A percentile compares a stretch with the other conserved stretches of the same genome.
Conservation (phyloP, 2,888 invertebrate species). For the Caenorhabditis sulstoni region DNA sequence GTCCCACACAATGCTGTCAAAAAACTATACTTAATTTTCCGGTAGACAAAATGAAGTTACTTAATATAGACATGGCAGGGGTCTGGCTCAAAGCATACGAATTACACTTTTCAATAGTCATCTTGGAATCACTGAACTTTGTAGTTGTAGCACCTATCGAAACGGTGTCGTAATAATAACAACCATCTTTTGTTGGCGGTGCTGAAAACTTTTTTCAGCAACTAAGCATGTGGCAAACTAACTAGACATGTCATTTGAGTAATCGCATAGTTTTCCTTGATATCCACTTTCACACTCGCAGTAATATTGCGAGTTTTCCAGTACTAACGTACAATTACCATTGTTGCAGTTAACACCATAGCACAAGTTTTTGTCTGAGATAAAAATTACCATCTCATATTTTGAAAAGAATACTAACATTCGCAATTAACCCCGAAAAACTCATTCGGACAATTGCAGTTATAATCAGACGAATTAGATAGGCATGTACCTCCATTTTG, state of each 20-base stretch:
- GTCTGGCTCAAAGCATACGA: constrained; percentile 13
- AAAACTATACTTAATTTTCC: not conserved
- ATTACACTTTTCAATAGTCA: constrained; percentile 38
- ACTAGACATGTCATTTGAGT: constrained; percentile 10
- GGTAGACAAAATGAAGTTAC: not conserved
- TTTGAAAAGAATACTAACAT: constrained; percentile 38
- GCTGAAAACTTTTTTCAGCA: constrained; percentile 17
- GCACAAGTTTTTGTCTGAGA: constrained; percentile 36
- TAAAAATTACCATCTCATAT: not conserved
- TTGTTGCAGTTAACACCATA: constrained; percentile 24
- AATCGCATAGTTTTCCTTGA: constrained; percentile 31
- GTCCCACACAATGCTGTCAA: constrained; percentile 36
- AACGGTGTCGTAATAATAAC: constrained; percentile 21
- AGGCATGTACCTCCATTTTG: constrained; percentile 42
- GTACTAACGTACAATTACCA: constrained; percentile 27
- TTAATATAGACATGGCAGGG: constrained; percentile 25
- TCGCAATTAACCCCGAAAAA: constrained; percentile 45
- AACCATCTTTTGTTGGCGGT: constrained; percentile 11
- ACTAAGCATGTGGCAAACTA: not conserved
- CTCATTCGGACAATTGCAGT: constrained; percentile 29
- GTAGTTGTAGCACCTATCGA: constrained; percentile 3
- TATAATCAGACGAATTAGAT: constrained; percentile 20
- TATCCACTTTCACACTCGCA: constrained; percentile 19
- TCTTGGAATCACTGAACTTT: constrained; percentile 24
- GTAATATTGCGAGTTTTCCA: constrained; percentile 31